Percentiles rank a stretch among this genome's conserved stretches.
These are phyloP conservation scores for Acrocephalus kingi DNA, from an alignment of 2,113 vertebrate species.

Conservation along the genomic window DNA sequence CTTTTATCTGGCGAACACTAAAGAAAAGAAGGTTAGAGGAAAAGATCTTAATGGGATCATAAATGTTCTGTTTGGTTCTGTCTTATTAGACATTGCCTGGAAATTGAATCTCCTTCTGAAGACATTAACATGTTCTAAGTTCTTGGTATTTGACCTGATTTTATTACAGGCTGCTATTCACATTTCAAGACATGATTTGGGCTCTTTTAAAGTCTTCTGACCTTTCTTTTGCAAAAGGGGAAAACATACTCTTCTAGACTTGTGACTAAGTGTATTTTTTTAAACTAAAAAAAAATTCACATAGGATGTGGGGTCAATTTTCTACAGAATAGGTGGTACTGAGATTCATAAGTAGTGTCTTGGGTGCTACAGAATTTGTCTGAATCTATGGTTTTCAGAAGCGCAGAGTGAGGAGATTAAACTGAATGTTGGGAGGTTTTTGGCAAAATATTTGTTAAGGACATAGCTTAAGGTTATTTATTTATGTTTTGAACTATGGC, in stretches of 20 bases:
- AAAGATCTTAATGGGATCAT: background rate
- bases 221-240: background rate
- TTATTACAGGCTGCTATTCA: background rate
- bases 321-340: background rate
- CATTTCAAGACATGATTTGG: background rate
- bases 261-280: background rate
- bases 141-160: background rate
- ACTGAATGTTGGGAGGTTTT: background rate
- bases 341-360: background rate
- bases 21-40: background rate
- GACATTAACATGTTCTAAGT: background rate
- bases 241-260: background rate
- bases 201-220: background rate
- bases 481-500: background rate
- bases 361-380: background rate
- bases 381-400: background rate
- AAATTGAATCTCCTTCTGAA: constrained; percentile 12
- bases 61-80: background rate
- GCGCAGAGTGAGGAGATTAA: background rate
- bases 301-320: background rate
- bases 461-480: background rate
- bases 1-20: background rate
- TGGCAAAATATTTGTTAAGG: background rate
- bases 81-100: background rate
- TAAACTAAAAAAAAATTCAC: background rate